phyloP scores from a whole-genome alignment of 2,113 vertebrate species.

The Oreochromis niloticus region DNA sequence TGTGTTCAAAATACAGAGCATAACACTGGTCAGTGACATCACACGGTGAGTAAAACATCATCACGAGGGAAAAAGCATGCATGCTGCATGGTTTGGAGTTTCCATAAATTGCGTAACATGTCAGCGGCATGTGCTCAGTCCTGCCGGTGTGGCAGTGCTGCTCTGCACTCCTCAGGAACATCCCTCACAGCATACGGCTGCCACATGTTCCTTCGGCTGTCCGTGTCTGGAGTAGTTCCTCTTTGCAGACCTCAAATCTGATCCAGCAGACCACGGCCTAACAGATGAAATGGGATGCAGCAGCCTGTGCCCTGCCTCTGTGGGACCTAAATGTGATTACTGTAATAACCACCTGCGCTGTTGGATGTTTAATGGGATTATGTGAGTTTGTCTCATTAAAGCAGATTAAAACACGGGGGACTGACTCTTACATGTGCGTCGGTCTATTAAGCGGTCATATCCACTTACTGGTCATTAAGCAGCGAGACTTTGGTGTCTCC shows the following conservation, averaged over 20 bases:
- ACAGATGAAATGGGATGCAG: not conserved
- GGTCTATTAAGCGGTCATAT: not conserved
- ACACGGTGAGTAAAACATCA: rapidly evolving
- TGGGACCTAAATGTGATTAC: constrained; percentile 46
- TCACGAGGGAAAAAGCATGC: rapidly evolving
- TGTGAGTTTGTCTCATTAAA: constrained; percentile 23
- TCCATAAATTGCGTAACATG: rapidly evolving
- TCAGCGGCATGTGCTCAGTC: not conserved
- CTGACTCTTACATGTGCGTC: not conserved
- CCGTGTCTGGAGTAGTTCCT: not conserved
- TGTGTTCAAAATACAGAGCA: not conserved
- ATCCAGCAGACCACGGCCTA: not conserved
- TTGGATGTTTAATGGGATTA: constrained; percentile 49
- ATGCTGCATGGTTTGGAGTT: not conserved
- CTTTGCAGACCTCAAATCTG: not conserved
- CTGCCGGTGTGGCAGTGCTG: not conserved
- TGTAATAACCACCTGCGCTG: constrained; percentile 24
- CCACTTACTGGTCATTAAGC: not conserved
- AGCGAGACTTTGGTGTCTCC: not conserved
- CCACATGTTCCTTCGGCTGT: constrained; percentile 3
- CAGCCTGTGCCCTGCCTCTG: not conserved
- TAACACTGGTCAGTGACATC: not conserved
- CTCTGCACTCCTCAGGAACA: not conserved
- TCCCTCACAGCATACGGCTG: not conserved
- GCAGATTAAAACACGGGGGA: constrained; percentile 28